Evolutionary conservation across 1,140 invertebrate genomes (phyloP), one percentile per base, ranked within the genome.

Genomic region (Drosophila ficusphila): DNA sequence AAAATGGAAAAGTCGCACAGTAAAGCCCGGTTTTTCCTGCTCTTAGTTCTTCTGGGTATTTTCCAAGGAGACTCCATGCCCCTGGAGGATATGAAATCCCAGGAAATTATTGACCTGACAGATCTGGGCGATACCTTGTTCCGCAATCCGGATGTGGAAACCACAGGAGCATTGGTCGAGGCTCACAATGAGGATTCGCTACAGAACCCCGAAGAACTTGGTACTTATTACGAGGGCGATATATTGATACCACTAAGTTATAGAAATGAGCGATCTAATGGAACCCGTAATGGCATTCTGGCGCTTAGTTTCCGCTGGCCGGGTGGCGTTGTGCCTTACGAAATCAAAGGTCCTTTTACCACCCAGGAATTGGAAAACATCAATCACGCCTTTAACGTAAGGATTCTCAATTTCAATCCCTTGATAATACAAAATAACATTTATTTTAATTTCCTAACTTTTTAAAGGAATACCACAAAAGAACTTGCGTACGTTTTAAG

Each of bases 151-250:
- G 93, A 90, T 29, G 91, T 91, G 33, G 92, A 77, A 41, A 78
- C 47, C 3, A 89, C 34, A 78, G 92, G 11, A 76, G 93, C 23
- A 94, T 95, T 85, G 94, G 95, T 1, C 93, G 96, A 82, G 94
- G 95, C 86, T 76, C 95, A 94, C 93, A 91, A 92, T 29, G 79
- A 88, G 3, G 91, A 93, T 93, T 71, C 94, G 0, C 83, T 91
- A 1, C 90, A 93, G 27, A 96, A 96, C 85, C 95, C 95, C 0
- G 96, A 96, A 79, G 96, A 96, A 79, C 86, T 95, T 52, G 95
- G 95, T 1, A 93, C 93, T 1, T 96, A 96, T 77, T 92, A 92
- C 0, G 94, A 96, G 79, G 96, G 96, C 93, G 9, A 93, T 92
- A 25, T 96, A 94, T 79, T 92, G 91, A 7, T 94, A 95, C 90